phyloP scores from a whole-genome alignment of 2,113 vertebrate species.

The Asarcornis scutulata region DNA sequence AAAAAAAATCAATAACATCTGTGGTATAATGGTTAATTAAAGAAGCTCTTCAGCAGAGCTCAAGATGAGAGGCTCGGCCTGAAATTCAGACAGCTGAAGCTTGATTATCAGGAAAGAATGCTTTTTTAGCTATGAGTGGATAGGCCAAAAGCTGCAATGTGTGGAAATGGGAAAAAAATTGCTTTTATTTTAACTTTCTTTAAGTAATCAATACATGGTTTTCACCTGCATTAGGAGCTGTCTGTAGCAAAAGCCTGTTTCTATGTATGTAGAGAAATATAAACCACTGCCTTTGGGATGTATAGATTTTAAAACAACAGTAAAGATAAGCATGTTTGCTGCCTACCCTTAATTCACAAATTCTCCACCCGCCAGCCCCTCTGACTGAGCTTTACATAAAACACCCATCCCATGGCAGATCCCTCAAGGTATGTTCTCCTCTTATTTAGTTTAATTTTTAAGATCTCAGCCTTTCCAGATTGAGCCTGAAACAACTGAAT shows the following conservation, averaged over 20 bases:
- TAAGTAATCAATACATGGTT: conserved; percentile 81
- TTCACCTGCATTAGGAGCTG: conserved; percentile 77
- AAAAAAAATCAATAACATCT: conserved; percentile 98
- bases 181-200: conserved; percentile 85
- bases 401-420: neutral
- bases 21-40: conserved; percentile 99
- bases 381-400: neutral
- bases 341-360: conserved; percentile 4
- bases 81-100: conserved; percentile 95
- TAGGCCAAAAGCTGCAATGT: conserved; percentile 94
- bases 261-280: conserved; percentile 71
- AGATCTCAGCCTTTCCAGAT: neutral
- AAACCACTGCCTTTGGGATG: conserved; percentile 56
- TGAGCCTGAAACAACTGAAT: neutral
- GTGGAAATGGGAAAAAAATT: conserved; percentile 81
- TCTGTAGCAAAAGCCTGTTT: conserved; percentile 64
- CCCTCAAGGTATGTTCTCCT: neutral
- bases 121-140: conserved; percentile 96
- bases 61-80: conserved; percentile 97
- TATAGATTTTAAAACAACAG: conserved; percentile 38
- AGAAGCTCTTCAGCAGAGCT: conserved; percentile 97
- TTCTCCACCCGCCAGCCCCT: neutral
- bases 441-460: neutral
- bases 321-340: conserved; percentile 21
- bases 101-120: conserved; percentile 99